These are phyloP conservation scores for Thermophis baileyi DNA, from an alignment of 2,113 vertebrate species.

Conservation along the genomic window DNA sequence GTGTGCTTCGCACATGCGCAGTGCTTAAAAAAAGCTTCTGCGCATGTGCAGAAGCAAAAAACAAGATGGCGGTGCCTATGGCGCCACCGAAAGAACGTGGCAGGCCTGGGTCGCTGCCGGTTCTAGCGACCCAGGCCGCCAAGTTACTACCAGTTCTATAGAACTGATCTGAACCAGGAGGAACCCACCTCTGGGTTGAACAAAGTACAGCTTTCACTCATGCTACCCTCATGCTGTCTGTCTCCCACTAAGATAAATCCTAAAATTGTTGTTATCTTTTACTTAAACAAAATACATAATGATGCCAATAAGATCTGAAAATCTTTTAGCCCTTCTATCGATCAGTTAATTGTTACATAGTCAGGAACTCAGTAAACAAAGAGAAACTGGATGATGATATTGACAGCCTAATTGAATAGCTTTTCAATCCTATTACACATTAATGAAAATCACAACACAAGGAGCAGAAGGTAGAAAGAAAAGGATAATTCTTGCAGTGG, in stretches of 20 bases:
- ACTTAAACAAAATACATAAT: conserved; percentile 10
- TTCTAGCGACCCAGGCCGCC: too few species aligned
- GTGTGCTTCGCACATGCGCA: too few species aligned
- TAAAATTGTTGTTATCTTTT: conserved; percentile 15
- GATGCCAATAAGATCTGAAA: background rate
- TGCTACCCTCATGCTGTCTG: background rate
- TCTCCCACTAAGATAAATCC: conserved; percentile 14
- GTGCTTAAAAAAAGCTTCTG: too few species aligned
- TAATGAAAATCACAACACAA: background rate
- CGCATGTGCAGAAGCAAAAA: too few species aligned
- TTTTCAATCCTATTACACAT: background rate
- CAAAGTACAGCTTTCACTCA: background rate
- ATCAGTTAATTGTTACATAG: background rate
- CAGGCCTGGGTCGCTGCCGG: too few species aligned
- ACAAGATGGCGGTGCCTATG: too few species aligned
- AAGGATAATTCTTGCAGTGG: background rate
- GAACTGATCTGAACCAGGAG: too few species aligned
- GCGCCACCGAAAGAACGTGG: too few species aligned
- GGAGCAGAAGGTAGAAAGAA: background rate
- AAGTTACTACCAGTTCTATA: too few species aligned
- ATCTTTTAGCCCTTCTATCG: background rate
- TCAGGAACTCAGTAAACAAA: conserved; percentile 1
- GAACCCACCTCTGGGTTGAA: too few species aligned
- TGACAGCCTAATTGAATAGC: background rate
- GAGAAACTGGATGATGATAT: background rate